Conservation (phyloP, 1,140 invertebrate species). For the Vanessa atalanta region DNA sequence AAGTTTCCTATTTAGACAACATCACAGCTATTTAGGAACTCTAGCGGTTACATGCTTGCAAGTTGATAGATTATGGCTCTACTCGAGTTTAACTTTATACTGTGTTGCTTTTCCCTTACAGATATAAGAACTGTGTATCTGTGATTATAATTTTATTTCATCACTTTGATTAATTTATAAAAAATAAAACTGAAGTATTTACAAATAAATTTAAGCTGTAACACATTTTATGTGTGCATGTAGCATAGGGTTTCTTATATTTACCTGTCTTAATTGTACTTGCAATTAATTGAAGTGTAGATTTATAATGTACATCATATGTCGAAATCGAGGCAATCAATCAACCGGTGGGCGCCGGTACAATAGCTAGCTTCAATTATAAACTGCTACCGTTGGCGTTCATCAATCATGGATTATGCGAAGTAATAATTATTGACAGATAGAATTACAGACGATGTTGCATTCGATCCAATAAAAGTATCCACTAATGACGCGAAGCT, state of each 20-base stretch:
- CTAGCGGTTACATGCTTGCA: background rate
- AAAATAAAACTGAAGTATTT: too few relatives aligned
- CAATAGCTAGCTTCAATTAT: slow-evolving; percentile 65
- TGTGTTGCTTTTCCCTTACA: too few relatives aligned
- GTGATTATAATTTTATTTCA: too few relatives aligned
- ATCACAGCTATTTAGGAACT: background rate
- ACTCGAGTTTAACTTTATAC: background rate
- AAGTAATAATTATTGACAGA: slow-evolving; percentile 75
- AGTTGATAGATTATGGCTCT: background rate
- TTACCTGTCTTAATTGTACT: slow-evolving; percentile 57
- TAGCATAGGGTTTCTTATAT: background rate
- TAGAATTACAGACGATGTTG: slow-evolving; percentile 53
- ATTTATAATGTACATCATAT: slow-evolving; percentile 46
- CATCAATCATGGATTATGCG: slow-evolving; percentile 71
- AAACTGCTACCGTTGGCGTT: slow-evolving; percentile 63
- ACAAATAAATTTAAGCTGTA: too few relatives aligned
- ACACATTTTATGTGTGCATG: too few relatives aligned
- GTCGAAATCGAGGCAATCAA: slow-evolving; percentile 60
- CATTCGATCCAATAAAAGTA: slow-evolving; percentile 38
- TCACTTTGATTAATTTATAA: too few relatives aligned
- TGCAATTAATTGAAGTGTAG: slow-evolving; percentile 59
- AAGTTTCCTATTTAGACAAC: slow-evolving; percentile 20
- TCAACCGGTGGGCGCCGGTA: slow-evolving; percentile 50
- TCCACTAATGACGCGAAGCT: slow-evolving; percentile 33
- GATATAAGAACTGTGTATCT: too few relatives aligned